phyloP scores from a whole-genome alignment of 2,113 vertebrate genomes.

The Oplegnathus fasciatus region DNA sequence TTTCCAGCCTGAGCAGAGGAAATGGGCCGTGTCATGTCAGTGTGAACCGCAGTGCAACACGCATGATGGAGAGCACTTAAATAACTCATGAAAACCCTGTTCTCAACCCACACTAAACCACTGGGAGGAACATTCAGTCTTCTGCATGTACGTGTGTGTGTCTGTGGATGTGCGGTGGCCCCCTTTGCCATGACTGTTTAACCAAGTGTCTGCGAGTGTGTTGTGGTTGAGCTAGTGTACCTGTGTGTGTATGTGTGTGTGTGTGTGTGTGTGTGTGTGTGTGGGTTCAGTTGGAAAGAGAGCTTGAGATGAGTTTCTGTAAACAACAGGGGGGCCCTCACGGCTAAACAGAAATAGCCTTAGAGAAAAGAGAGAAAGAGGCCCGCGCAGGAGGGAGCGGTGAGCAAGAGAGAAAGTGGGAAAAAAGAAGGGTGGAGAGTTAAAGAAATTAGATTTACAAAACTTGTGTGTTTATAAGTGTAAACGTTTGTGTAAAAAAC shows the following conservation, averaged over 20 bases:
- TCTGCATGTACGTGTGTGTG: slow-evolving; percentile 19
- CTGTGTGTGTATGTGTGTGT: slow-evolving; percentile 7
- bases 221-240: slow-evolving; percentile 52
- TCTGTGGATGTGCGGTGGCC: slow-evolving; percentile 35
- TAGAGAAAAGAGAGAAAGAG: slow-evolving; percentile 60
- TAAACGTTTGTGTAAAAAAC: slow-evolving; percentile 21
- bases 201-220: slow-evolving; percentile 52
- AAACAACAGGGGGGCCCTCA: slow-evolving; percentile 68
- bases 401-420: slow-evolving; percentile 22
- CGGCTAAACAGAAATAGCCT: slow-evolving; percentile 76
- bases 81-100: slow-evolving; percentile 76
- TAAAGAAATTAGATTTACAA: slow-evolving; percentile 33
- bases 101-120: slow-evolving; percentile 61
- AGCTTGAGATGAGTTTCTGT: slow-evolving; percentile 64
- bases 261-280: slow-evolving; percentile 31
- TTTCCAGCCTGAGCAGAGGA: slow-evolving; percentile 61
- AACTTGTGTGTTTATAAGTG: slow-evolving; percentile 13
- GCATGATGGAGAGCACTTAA: slow-evolving; percentile 71
- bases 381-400: slow-evolving; percentile 9
- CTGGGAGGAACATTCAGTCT: slow-evolving; percentile 46
- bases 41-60: slow-evolving; percentile 48
- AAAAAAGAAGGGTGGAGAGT: not conserved
- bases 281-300: slow-evolving; percentile 47
- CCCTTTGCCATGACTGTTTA: slow-evolving; percentile 65
- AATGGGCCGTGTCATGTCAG: slow-evolving; percentile 74